Base-by-base conservation (phyloP, 2,888 invertebrate genomes). In the Masnerella sp. region DNA sequence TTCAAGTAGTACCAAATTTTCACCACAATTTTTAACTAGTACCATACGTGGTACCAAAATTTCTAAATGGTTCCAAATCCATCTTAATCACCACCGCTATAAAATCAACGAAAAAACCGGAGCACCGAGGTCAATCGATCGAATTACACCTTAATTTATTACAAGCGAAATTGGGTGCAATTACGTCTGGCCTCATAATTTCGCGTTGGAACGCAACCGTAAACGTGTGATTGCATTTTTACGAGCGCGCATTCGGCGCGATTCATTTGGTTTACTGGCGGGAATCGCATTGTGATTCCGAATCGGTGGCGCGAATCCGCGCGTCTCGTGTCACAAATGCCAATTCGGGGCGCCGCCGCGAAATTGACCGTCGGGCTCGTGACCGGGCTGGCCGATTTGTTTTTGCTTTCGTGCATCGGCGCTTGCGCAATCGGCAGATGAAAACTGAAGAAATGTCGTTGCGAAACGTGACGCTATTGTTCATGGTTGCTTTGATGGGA, bases 331-430 rank as follows among this genome's bases (percentile, higher is more conserved):
- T 43, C 42, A 34, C 34, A 51, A 62, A 62, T 51, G 11, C 25
- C 32, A 12, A 43, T 43, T 43, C 17, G 14, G 12, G 32, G 43
- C 28, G 12, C 12, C 30, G 12, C 34, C 28, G 47, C 17, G 47
- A 28, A 47, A 15, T n/a, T 34, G 17, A 25, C 22, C 32, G 34
- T 45, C 43, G 54, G 45, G 25, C 43, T 65, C 64, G 64, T 65
- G 64, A 65, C 15, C 47, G 47, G 64, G 36, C 45, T 54, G 36
- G 30, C 30, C 54, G 38, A 65, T 45, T 45, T 38, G 54, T 54
- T 54, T 45, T 47, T 34, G 25, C 40, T 64, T 51, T 51, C 51
- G 43, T 42, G 25, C 17, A 51, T 34, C 34, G 36, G 8, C 34
- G 30, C 11, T 62, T 62, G 25, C 12, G 47, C 51, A 42, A 62